Conservation (phyloP, 2,113 vertebrate genomes). For the Panthera leo region DNA sequence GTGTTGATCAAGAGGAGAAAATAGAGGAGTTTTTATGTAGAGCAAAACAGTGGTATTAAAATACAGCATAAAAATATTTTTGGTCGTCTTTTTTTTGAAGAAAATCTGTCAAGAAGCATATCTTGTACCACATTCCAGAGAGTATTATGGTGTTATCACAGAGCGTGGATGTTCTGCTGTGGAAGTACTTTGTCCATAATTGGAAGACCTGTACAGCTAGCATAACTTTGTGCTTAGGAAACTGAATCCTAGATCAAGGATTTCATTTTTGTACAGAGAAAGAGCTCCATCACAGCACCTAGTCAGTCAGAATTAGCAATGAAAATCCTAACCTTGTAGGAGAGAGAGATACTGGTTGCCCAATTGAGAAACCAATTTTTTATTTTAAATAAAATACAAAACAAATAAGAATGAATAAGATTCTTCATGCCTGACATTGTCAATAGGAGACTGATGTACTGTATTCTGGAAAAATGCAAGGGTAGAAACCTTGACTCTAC, state of each 20-base stretch:
- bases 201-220: not conserved
- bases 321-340: not conserved
- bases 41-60: not conserved
- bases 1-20: not conserved
- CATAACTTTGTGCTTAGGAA: not conserved
- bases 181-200: not conserved
- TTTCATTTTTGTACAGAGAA: not conserved
- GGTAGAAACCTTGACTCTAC: not conserved
- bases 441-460: not conserved
- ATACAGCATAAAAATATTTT: not conserved
- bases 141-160: not conserved
- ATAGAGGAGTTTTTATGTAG: not conserved
- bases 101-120: not conserved
- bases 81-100: not conserved
- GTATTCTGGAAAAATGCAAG: not conserved
- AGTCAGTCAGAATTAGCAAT: not conserved
- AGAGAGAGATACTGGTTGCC: conserved; percentile 2
- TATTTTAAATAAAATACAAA: conserved; percentile 22
- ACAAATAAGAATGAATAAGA: not conserved
- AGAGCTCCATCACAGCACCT: not conserved
- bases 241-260: not conserved
- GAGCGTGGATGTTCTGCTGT: not conserved
- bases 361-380: not conserved
- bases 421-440: not conserved
- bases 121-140: not conserved